Base-by-base conservation (phyloP, 2,888 invertebrate species). In the Pammene aurita region DNA sequence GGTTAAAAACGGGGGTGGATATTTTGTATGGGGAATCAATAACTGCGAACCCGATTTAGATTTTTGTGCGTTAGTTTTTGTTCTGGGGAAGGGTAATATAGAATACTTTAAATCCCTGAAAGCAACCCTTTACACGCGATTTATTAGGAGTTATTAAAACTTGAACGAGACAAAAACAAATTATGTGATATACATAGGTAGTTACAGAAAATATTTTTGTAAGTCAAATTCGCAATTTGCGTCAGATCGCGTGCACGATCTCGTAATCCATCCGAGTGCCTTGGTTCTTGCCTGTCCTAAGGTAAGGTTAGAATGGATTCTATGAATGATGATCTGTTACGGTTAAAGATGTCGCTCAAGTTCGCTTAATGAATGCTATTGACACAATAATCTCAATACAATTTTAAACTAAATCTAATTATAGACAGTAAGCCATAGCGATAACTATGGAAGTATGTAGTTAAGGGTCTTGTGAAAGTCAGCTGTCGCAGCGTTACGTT, bases 221-320 rank as follows among this genome's bases (percentile, higher is more conserved):
- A 50, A 61, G 14, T 42, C 6, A 26, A 2, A 26, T 26, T 26
- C 4, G 26, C 26, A 54, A 54, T 56, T 57, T n/a, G 38, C 50
- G 13, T 16, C 4, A 58, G 44, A 52, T 68, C 63, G 68, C 68
- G 68, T 68, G 68, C 50, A 54, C n/a, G 34, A 34, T 54, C 68
- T 57, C 64, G 63, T 41, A 52, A 26, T 18, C 48, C 48, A n/a
- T 16, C 41, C 18, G 10, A 52, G 44, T 52, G 57, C 68, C 63
- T 68, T 68, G 63, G 63, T 57, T n/a, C 52, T 64, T 18, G 50
- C 50, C 16, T 42, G 11, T 52, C 50, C 63, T 63, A 50, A 13
- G 50, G 54, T 54, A 34, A 68, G 16, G 5, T 14, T 26, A 58
- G 16, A 55, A 62, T 41, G n/a, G 34, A 5, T 54, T 41, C 52